Evolutionary conservation across 1,140 invertebrate genomes (phyloP).

Genomic region (Zaprionus capensis): DNA sequence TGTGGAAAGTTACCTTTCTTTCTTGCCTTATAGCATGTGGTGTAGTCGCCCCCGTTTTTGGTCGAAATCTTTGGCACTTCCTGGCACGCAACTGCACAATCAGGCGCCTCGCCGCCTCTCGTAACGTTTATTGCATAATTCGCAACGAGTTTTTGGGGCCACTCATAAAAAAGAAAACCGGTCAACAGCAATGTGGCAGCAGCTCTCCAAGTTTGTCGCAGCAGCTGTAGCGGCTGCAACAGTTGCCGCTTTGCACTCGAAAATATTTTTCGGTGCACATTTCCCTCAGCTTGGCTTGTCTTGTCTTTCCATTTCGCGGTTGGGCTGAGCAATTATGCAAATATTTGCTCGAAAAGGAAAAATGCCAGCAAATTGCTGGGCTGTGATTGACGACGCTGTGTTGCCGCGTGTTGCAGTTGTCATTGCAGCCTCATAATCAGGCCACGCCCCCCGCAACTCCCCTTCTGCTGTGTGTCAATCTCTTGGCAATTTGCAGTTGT

Average conservation of each 20-base stretch:
- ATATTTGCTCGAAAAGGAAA: constrained; percentile 70
- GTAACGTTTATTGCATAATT: constrained; percentile 78
- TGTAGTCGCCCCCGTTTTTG: constrained; percentile 47
- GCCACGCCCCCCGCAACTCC: too few species aligned
- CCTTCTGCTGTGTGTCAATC: constrained; percentile 6
- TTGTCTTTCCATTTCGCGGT: constrained; percentile 24
- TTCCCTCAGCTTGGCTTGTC: constrained; percentile 40
- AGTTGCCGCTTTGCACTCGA: constrained; percentile 40
- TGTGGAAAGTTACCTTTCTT: neutral
- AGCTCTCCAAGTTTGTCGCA: constrained; percentile 48
- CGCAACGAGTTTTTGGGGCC: constrained; percentile 57
- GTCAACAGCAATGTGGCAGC: constrained; percentile 49
- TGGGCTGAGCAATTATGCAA: constrained; percentile 70
- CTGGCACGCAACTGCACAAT: constrained; percentile 71
- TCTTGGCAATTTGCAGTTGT: neutral
- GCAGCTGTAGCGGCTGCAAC: constrained; percentile 30
- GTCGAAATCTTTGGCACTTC: constrained; percentile 53
- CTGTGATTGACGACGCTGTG: constrained; percentile 70
- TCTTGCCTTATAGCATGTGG: neutral
- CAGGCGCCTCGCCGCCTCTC: constrained; percentile 63
- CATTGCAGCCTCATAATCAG: constrained; percentile 3
- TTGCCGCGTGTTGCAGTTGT: constrained; percentile 28
- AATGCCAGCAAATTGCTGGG: constrained; percentile 72
- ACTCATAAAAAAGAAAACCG: constrained; percentile 65
- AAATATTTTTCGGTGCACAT: constrained; percentile 58